Base-by-base conservation (phyloP, 2,888 invertebrate genomes). In the Pristionchus mayeri region DNA sequence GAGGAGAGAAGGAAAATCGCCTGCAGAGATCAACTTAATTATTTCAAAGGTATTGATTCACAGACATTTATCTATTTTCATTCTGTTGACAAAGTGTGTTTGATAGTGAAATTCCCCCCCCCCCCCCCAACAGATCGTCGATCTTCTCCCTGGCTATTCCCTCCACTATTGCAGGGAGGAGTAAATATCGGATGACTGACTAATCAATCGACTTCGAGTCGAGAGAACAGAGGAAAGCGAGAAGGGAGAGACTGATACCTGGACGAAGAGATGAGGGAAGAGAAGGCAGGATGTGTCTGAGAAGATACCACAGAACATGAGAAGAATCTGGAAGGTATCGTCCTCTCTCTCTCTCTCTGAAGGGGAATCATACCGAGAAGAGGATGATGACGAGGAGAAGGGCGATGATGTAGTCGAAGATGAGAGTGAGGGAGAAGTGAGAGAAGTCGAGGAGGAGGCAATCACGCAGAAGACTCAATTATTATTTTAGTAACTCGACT, bases 401-500 rank as follows among this genome's bases (percentile, higher is more conserved):
- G 13, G 89, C 88, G 27, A 91, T 89, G 24, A 91, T 87, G 85
- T 91, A 91, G 84, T 91, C 91, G 71, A 91, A 90, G 27, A 90
- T 88, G 27, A 91, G 86, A 16, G 90, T 91, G 30, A 91, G 85
- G 81, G 91, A 89, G 87, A 90, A 91, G 75, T 91, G 90, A 37
- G 89, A 87, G 86, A 91, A 90, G 83, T 91, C 88, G 85, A 88
- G 90, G 30, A 90, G 88, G 13, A 91, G 86, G 78, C 91, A 91
- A 79, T 91, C 91, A 21, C 88, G 87, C 78, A 89, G 87, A 18
- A 89, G 86, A 79, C 91, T 91, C 86, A 88, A 86, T 27, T 24
- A 24, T n/a, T 57, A n/a, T 27, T 30, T 71, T 67, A 60, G 18
- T 18, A n/a, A 4, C 44, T 57, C 4, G 30, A 13, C 34, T n/a